phyloP scores from a whole-genome alignment of 2,113 vertebrate species.

The Mirounga angustirostris region DNA sequence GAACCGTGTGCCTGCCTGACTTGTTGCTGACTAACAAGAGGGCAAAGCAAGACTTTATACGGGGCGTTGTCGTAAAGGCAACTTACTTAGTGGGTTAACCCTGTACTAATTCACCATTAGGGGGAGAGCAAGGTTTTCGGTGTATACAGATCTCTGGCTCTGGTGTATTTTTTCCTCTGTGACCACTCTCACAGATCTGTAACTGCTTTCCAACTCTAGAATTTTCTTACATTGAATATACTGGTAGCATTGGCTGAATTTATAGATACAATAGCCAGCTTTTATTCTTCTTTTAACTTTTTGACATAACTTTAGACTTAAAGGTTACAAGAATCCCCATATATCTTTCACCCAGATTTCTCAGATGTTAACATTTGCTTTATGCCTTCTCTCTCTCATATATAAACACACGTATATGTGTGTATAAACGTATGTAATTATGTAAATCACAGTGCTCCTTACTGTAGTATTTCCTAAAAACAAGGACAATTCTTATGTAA shows the following conservation, averaged over 20 bases:
- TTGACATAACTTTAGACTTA: slow-evolving; percentile 37
- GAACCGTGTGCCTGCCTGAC: neutral
- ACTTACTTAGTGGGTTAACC: neutral
- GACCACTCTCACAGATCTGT: neutral
- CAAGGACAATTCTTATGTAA: neutral
- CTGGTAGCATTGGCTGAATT: slow-evolving; percentile 20
- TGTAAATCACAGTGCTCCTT: neutral
- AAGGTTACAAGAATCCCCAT: neutral
- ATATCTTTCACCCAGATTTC: neutral
- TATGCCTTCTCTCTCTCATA: neutral
- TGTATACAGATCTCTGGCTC: neutral
- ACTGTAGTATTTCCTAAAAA: slow-evolving; percentile 29
- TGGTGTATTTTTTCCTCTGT: neutral
- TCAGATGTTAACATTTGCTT: slow-evolving; percentile 18
- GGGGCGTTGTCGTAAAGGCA: neutral
- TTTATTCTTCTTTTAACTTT: slow-evolving; percentile 48
- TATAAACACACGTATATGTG: too few species aligned
- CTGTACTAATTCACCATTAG: neutral
- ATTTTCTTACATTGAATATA: slow-evolving; percentile 1
- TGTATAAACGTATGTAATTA: neutral
- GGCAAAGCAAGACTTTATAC: neutral
- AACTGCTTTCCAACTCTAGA: neutral
- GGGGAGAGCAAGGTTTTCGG: neutral
- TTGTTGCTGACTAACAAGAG: neutral
- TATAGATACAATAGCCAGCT: neutral